Conservation (phyloP, 2,888 invertebrate genomes). For the Drosophila mercatorum region DNA sequence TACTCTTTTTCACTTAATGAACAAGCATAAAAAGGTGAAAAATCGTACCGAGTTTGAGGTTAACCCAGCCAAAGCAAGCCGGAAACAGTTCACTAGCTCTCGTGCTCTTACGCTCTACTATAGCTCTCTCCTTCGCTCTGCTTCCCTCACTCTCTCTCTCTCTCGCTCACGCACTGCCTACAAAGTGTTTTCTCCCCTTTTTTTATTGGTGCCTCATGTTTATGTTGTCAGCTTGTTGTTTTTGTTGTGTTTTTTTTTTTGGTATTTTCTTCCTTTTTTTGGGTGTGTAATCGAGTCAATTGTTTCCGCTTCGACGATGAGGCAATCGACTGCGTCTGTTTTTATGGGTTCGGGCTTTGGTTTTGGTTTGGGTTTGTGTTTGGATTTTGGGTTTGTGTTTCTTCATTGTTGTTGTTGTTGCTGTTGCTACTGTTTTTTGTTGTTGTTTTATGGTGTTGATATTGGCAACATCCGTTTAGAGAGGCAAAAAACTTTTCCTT, state of each 20-base stretch:
- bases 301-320: conserved; percentile 76
- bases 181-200: conserved; percentile 49
- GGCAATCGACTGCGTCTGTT: conserved; percentile 76
- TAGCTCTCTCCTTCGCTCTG: too few species aligned
- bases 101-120: not conserved
- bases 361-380: conserved; percentile 38
- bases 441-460: conserved; percentile 63
- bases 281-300: conserved; percentile 76
- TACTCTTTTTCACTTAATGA: not conserved
- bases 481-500: conserved; percentile 18
- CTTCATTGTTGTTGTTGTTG: conserved; percentile 26
- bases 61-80: conserved; percentile 46
- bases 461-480: conserved; percentile 70
- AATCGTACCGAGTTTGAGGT: conserved; percentile 34
- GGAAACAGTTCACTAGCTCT: conserved; percentile 13
- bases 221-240: conserved; percentile 66
- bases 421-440: conserved; percentile 27
- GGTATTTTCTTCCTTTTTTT: conserved; percentile 9
- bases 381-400: conserved; percentile 38
- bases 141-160: not conserved
- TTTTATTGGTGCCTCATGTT: conserved; percentile 72
- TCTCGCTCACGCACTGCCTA: conserved; percentile 35
- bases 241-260: not conserved
- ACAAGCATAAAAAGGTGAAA: conserved; percentile 9
- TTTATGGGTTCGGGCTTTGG: conserved; percentile 60